Percentiles rank a stretch among this genome's conserved stretches.
Conservation (phyloP, 1,140 invertebrate species). For the Hirudo medicinalis region DNA sequence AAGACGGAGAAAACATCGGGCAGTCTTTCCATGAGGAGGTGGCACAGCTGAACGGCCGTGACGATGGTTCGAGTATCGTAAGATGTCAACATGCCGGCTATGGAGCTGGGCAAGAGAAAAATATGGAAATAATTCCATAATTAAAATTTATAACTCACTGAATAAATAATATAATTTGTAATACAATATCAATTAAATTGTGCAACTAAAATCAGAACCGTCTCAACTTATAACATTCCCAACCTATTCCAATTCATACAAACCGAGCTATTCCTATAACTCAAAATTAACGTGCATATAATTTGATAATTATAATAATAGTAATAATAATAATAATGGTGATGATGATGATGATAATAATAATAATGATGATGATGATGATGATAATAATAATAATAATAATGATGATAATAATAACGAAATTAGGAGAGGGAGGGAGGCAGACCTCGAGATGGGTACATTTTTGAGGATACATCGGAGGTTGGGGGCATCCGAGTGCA, state of each 20-base stretch:
- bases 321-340: too few relatives aligned
- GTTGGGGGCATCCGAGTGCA: constrained; percentile 72
- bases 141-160: neutral
- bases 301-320: too few relatives aligned
- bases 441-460: constrained; percentile 66
- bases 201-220: too few relatives aligned
- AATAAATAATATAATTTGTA: neutral
- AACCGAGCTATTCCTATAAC: too few relatives aligned
- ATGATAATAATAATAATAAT: too few relatives aligned
- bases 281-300: too few relatives aligned
- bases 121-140: neutral
- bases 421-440: neutral
- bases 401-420: too few relatives aligned
- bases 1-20: constrained; percentile 84
- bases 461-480: constrained; percentile 71
- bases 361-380: too few relatives aligned
- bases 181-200: too few relatives aligned
- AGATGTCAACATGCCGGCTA: constrained; percentile 11
- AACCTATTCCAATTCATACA: too few relatives aligned
- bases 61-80: constrained; percentile 59
- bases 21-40: constrained; percentile 86
- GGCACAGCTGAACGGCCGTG: constrained; percentile 84
- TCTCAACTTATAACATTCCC: too few relatives aligned
- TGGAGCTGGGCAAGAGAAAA: neutral
- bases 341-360: too few relatives aligned